These are phyloP conservation scores for Oikopleura dioica DNA, from an alignment of 23 tunicate genomes.

Conservation along the genomic window DNA sequence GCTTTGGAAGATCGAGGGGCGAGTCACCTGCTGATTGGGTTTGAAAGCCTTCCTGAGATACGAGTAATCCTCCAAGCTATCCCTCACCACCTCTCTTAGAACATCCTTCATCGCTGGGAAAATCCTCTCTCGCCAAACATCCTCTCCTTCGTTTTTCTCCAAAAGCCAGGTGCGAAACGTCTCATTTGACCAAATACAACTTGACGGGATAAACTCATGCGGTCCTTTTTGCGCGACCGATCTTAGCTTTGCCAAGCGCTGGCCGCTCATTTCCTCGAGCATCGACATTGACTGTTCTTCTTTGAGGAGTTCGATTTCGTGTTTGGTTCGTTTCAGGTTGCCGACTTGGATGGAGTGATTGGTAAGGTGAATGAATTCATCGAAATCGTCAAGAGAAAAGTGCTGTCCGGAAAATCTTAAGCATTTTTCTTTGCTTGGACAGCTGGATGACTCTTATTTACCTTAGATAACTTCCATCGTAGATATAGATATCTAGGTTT, in stretches of 20 bases:
- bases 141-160: neutral
- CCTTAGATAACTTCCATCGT: constrained; percentile 5
- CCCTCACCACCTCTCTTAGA: neutral
- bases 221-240: neutral
- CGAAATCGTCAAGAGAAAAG: neutral
- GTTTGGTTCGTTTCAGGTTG: neutral
- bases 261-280: no score
- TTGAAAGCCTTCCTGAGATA: no score
- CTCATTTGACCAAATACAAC: neutral
- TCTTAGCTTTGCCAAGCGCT: no score
- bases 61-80: no score
- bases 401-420: neutral
- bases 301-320: no score
- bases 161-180: neutral
- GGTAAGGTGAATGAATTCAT: neutral
- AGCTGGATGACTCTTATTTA: no score
- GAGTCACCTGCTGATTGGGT: no score
- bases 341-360: constrained; percentile 3
- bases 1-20: neutral
- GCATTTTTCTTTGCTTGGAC: no score
- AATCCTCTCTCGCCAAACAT: neutral
- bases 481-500: no score
- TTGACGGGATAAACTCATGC: neutral
- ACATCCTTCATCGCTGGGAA: neutral
- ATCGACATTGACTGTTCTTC: no score